Evolutionary conservation across 2,888 invertebrate genomes (phyloP).

Genomic region (Sinelater perroti): DNA sequence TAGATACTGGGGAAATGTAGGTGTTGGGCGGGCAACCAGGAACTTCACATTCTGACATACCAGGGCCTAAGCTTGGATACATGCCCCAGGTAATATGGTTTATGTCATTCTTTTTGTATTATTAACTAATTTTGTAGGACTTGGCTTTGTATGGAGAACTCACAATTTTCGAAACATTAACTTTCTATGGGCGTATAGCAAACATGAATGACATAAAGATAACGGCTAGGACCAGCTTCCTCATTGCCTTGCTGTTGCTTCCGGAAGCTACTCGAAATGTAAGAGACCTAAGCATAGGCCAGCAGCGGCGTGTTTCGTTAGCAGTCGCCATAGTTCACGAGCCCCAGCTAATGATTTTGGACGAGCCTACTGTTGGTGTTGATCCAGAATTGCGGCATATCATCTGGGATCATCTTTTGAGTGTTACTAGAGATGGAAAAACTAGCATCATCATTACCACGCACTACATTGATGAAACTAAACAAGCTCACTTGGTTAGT

Average conservation of each 20-base stretch:
- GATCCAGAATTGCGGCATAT: conserved; percentile 87
- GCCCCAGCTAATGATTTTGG: conserved; percentile 88
- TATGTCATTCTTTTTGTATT: no score
- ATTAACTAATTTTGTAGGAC: conserved; percentile 50
- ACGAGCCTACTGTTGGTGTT: conserved; percentile 93
- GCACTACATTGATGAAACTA: conserved; percentile 87
- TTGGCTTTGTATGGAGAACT: conserved; percentile 59
- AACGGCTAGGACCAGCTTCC: conserved; percentile 39
- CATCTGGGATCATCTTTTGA: conserved; percentile 86
- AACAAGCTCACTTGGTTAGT: conserved; percentile 82
- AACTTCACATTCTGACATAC: no score
- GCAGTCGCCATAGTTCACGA: conserved; percentile 89
- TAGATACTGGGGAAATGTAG: neutral
- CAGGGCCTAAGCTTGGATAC: neutral
- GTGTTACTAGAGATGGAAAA: conserved; percentile 76
- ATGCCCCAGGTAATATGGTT: neutral
- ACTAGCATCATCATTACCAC: conserved; percentile 88
- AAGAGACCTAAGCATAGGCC: conserved; percentile 87
- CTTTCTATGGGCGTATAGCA: conserved; percentile 58
- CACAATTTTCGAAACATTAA: conserved; percentile 56
- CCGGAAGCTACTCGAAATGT: conserved; percentile 59
- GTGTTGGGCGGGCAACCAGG: neutral
- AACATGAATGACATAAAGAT: conserved; percentile 53
- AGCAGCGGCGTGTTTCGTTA: conserved; percentile 86
- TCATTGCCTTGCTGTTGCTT: conserved; percentile 46